Base-by-base conservation (phyloP, 1,140 invertebrate genomes). In the Bilobella aurantiaca region DNA sequence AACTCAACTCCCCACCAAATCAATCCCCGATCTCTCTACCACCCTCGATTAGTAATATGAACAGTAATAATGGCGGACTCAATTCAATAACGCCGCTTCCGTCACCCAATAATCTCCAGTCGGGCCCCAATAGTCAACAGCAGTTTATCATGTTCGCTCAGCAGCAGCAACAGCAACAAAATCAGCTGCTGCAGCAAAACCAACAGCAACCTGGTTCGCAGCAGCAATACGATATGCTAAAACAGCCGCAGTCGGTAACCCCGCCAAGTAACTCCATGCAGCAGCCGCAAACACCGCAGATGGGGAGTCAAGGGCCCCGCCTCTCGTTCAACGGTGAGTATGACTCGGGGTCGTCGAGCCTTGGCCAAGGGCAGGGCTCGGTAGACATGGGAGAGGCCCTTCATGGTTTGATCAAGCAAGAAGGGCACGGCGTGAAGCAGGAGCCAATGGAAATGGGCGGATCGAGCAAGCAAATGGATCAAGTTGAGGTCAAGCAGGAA, bases 281-380 rank as follows among this genome's bases (percentile, higher is more conserved):
- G 30, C 29, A 68, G 70, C 58, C 69, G 37, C 78, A 76, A 37
- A 76, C 76, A 21, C 69, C 68, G 23, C 58, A 25, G 21, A 58
- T 61, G 46, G 70, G 63, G 29, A 25, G 32, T 37, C 53, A 42
- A 28, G 60, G 25, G 27, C 69, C 65, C 49, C 30, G 65, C 18
- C 27, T 68, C 14, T 60, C 64, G 12, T 68, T 66, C 37, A 72
- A 72, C 37, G 70, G 70, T 2, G 68, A 68, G n/a, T 68, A 59
- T 34, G 71, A 73, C 30, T n/a, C n/a, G n/a, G 63, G 34, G 59
- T 21, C 67, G 8, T 42, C 37, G 25, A 49, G 62, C 18, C 23
- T 53, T 67, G n/a, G 42, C 18, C 5, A 63, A 42, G 34, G 47
- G 32, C 71, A 65, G 58, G 53, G 42, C 3, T 18, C 16, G 2